A percentile compares a stretch with the other conserved stretches of the same genome.
Evolutionary conservation across 2,888 invertebrate species (phyloP).

Genomic region (Cheilosia vernalis): DNA sequence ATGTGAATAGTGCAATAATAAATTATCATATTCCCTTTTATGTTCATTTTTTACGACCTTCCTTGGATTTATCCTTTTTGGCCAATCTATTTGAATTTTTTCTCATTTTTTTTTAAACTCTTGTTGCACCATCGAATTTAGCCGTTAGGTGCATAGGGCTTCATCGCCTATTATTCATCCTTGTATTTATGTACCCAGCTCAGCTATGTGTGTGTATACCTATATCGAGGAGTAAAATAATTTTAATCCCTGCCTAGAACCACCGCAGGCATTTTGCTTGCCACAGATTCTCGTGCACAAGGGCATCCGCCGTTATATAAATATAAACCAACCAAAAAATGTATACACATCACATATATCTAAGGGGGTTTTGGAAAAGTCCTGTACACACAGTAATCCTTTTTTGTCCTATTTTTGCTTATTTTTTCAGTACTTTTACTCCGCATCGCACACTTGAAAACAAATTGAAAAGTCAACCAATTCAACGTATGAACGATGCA

Average conservation of each 20-base stretch:
- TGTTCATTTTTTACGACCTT: slow-evolving; percentile 62
- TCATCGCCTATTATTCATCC: slow-evolving; percentile 67
- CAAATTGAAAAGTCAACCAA: slow-evolving; percentile 75
- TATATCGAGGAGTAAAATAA: slow-evolving; percentile 11
- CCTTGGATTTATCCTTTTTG: slow-evolving; percentile 54
- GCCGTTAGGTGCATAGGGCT: slow-evolving; percentile 63
- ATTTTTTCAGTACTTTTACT: slow-evolving; percentile 35
- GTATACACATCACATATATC: background rate
- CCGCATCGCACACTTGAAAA: slow-evolving; percentile 64
- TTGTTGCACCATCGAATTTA: slow-evolving; percentile 32
- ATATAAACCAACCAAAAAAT: slow-evolving; percentile 2
- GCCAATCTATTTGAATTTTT: slow-evolving; percentile 45
- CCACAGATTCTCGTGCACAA: slow-evolving; percentile 24
- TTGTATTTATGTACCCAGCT: slow-evolving; percentile 20
- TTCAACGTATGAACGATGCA: slow-evolving; percentile 67
- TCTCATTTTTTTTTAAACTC: background rate
- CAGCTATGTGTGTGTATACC: slow-evolving; percentile 2
- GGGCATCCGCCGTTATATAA: slow-evolving; percentile 11
- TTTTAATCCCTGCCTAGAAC: slow-evolving; percentile 56
- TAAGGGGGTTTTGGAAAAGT: slow-evolving; percentile 25
- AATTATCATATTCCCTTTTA: slow-evolving; percentile 67
- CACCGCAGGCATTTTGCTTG: slow-evolving; percentile 45
- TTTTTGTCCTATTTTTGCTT: slow-evolving; percentile 48
- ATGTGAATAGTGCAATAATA: slow-evolving; percentile 69
- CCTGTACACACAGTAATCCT: slow-evolving; percentile 58